Conservation (phyloP, 2,888 invertebrate genomes). For the Ectobius pallidus region DNA sequence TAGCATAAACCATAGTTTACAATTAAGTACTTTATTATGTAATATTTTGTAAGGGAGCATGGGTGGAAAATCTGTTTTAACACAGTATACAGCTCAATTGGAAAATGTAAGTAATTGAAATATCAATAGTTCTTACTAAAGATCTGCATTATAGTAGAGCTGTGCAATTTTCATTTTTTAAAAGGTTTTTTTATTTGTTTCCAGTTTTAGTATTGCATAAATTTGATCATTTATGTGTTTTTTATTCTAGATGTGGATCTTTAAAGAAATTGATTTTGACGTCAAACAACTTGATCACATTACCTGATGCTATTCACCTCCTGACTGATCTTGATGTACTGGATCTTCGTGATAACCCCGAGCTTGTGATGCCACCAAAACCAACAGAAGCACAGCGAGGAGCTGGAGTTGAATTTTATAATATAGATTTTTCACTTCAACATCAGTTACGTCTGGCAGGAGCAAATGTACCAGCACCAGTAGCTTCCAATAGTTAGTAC, state of each 20-base stretch:
- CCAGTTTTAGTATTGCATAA: too few relatives aligned
- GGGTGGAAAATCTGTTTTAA: too few relatives aligned
- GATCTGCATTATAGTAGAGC: too few relatives aligned
- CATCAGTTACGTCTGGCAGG: slow-evolving; percentile 92
- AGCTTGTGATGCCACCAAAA: slow-evolving; percentile 96
- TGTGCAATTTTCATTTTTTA: too few relatives aligned
- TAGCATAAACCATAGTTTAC: too few relatives aligned
- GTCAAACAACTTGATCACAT: slow-evolving; percentile 90
- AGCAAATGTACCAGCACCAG: slow-evolving; percentile 78
- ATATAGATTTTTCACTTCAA: slow-evolving; percentile 97
- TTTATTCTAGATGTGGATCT: slow-evolving; percentile 79
- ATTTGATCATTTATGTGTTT: too few relatives aligned
- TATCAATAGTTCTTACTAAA: too few relatives aligned
- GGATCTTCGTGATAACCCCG: slow-evolving; percentile 92
- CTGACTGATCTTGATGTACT: slow-evolving; percentile 87
- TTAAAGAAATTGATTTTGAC: slow-evolving; percentile 92
- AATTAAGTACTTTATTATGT: too few relatives aligned
- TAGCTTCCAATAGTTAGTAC: slow-evolving; percentile 69
- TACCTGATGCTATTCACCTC: slow-evolving; percentile 97
- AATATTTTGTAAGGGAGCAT: too few relatives aligned
- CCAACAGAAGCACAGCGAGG: slow-evolving; percentile 81
- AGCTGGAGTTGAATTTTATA: slow-evolving; percentile 90
- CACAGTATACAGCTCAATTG: too few relatives aligned
- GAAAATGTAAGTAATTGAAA: too few relatives aligned
- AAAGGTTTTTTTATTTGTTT: too few relatives aligned